These are phyloP conservation scores for Zapus hudsonius DNA, from an alignment of 2,113 vertebrate genomes.

Conservation along the genomic window DNA sequence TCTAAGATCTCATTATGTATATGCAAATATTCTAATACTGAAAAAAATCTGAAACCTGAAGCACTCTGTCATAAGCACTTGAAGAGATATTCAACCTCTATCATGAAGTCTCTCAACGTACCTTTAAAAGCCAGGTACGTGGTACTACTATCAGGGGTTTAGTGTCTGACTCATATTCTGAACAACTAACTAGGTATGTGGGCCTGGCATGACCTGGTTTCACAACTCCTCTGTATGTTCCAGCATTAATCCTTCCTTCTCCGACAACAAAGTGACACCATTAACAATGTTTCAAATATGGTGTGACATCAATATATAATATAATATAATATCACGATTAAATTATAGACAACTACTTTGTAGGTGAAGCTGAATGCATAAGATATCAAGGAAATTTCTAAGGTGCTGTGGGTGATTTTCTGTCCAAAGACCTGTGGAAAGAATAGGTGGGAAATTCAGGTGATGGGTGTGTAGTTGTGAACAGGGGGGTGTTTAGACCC, in stretches of 20 bases:
- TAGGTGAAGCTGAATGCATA: neutral
- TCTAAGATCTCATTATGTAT: neutral
- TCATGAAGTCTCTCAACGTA: neutral
- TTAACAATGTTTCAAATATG: neutral
- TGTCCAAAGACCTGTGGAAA: neutral
- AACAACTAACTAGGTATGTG: neutral
- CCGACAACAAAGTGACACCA: neutral
- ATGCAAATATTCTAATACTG: neutral
- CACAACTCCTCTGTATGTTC: neutral
- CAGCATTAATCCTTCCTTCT: neutral
- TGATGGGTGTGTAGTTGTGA: fast-evolving
- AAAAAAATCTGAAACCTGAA: neutral
- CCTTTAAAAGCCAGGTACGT: neutral
- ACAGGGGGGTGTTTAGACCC: too few species aligned
- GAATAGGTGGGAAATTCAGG: neutral
- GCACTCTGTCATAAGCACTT: neutral
- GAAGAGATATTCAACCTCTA: neutral
- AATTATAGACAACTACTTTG: neutral
- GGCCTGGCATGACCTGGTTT: neutral
- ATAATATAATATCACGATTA: neutral
- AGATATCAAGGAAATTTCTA: neutral
- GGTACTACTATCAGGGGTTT: neutral
- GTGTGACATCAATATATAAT: too few species aligned
- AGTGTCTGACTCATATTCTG: neutral
- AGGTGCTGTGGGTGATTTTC: neutral